Base-by-base conservation (phyloP, 2,888 invertebrate genomes). In the Cenopis cana region DNA sequence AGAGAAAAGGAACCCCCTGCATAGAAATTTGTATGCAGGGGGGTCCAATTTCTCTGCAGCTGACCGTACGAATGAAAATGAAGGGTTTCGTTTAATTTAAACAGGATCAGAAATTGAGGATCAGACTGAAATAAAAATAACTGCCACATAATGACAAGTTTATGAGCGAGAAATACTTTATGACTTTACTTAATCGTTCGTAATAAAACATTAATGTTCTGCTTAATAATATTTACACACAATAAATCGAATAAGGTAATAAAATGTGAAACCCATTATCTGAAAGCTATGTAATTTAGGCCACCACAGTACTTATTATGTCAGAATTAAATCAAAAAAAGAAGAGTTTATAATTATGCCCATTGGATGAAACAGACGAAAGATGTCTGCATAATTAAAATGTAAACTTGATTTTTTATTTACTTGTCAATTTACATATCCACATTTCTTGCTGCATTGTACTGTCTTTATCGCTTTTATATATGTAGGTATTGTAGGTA, bases 351-450 rank as follows among this genome's bases (percentile, higher is more conserved):
- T 69, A 62, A 55, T 59, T n/a, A 56, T 60, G 29, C 56, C 20
- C 46, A 66, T 62, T 69, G 56, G 57, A 73, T 69, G 62, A 46
- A 68, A 49, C 69, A 36, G 41, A n/a, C 17, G 18, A 57, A 60
- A 61, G 29, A 69, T 68, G 46, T 55, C 55, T 65, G 65, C 55
- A 18, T 41, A 65, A 65, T 65, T 55, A 33, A 33, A 33, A 33
- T 33, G 33, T 33, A 33, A 24, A 24, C n/a, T n/a, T n/a, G n/a
- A n/a, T n/a, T n/a, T n/a, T n/a, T n/a, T n/a, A n/a, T n/a, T n/a
- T n/a, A n/a, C n/a, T n/a, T n/a, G n/a, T n/a, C n/a, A n/a, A n/a
- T n/a, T n/a, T n/a, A n/a, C n/a, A n/a, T n/a, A n/a, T n/a, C n/a
- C n/a, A n/a, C n/a, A n/a, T n/a, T n/a, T n/a, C 24, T 3, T 24